These are phyloP conservation scores for Pseudopipra pipra DNA, from an alignment of 2,113 vertebrate species.

Conservation along the genomic window DNA sequence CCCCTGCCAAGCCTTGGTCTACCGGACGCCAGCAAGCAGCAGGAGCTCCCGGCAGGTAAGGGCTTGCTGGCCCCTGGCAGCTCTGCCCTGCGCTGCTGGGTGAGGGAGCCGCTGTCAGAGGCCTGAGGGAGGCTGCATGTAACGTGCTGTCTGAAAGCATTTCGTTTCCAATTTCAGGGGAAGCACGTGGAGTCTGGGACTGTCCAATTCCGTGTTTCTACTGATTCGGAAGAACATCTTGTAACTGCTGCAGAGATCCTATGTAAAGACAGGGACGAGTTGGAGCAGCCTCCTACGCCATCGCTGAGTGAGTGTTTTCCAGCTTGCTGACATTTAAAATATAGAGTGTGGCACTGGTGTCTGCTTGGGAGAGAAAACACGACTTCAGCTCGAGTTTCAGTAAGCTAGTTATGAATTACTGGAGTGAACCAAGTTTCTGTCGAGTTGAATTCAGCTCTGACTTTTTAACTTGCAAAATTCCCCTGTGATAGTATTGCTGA, in stretches of 20 bases:
- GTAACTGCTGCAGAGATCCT: slow-evolving; percentile 10
- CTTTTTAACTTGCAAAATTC: not conserved
- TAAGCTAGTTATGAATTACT: not conserved
- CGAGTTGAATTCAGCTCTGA: not conserved
- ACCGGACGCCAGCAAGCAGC: slow-evolving; percentile 60
- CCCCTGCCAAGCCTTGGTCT: slow-evolving; percentile 82
- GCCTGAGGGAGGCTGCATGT: not conserved
- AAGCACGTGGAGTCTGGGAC: slow-evolving; percentile 75
- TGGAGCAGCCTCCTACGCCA: slow-evolving; percentile 60
- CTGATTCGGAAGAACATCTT: slow-evolving; percentile 58
- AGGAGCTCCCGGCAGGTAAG: slow-evolving; percentile 72
- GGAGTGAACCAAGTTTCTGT: not conserved
- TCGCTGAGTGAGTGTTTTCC: slow-evolving; percentile 73
- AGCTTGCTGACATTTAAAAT: not conserved
- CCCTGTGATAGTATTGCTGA: not conserved
- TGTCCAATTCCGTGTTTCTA: slow-evolving; percentile 78
- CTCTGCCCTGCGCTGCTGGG: not conserved
- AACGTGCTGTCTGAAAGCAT: not conserved
- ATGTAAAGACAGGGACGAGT: slow-evolving; percentile 35
- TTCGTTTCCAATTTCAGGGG: slow-evolving; percentile 23
- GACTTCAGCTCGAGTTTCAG: not conserved
- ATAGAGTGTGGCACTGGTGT: not conserved
- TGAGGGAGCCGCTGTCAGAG: fast-evolving
- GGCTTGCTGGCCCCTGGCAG: not conserved
- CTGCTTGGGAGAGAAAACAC: not conserved